phyloP scores from a whole-genome alignment of 2,797 vertebrate genomes.

The Catamblyrhynchus diadema region DNA sequence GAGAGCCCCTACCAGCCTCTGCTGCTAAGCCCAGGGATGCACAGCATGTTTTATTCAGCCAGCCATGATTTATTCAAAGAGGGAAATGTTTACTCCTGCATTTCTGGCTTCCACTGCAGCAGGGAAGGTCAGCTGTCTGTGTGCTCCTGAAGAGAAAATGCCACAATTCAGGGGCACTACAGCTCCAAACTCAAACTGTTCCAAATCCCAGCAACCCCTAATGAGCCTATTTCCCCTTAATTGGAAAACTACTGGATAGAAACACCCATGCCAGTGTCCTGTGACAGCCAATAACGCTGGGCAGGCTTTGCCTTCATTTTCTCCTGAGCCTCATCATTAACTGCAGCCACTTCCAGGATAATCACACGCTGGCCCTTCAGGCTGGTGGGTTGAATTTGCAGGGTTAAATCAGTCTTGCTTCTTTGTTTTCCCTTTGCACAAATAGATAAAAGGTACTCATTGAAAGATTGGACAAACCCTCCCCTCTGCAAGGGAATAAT shows the following conservation, averaged over 20 bases:
- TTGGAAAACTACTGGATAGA: not conserved
- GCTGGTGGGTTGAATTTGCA: not conserved
- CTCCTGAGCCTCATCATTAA: not conserved
- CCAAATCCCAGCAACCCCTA: not conserved
- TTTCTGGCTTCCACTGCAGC: not conserved
- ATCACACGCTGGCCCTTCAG: not conserved
- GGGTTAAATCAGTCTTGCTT: not conserved
- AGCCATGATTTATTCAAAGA: constrained; percentile 28
- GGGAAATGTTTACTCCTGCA: not conserved
- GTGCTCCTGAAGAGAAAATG: not conserved
- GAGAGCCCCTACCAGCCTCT: not conserved
- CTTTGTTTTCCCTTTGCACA: not conserved
- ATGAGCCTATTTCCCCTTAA: not conserved
- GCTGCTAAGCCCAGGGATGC: not conserved
- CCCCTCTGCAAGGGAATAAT: constrained; percentile 53
- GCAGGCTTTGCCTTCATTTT: not conserved
- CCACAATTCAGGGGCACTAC: not conserved
- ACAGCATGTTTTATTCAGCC: constrained; percentile 49
- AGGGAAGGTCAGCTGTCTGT: not conserved
- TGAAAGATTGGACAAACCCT: not conserved
- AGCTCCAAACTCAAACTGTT: not conserved
- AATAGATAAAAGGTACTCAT: not conserved
- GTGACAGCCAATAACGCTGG: not conserved
- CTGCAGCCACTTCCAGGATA: not conserved
- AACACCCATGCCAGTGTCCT: not conserved